These are phyloP conservation scores for Mythimna impura DNA, from an alignment of 2,888 invertebrate species.

Conservation along the genomic window DNA sequence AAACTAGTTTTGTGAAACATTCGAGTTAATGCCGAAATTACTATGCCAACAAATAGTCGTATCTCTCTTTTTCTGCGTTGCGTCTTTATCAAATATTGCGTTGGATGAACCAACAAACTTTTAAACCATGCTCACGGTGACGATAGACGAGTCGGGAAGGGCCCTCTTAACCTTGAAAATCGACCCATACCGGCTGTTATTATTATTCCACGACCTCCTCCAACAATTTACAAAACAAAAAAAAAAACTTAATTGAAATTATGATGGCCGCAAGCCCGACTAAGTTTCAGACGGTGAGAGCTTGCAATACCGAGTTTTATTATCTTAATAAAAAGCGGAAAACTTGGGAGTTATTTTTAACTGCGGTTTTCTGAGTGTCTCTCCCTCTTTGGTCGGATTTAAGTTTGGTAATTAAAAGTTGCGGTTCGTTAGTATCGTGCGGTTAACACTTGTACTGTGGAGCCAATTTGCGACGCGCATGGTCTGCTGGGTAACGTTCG, in stretches of 20 bases:
- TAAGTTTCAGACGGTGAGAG: conserved; percentile 69
- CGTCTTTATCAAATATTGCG: too few relatives aligned
- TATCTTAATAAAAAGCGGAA: conserved; percentile 76
- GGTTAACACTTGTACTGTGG: conserved; percentile 69
- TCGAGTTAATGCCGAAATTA: too few relatives aligned
- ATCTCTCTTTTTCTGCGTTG: too few relatives aligned
- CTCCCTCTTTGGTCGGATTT: conserved; percentile 72
- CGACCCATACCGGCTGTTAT: background rate
- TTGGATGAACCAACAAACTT: too few relatives aligned
- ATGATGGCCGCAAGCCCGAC: conserved; percentile 67
- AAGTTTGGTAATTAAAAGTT: conserved; percentile 88
- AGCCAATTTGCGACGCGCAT: conserved; percentile 70
- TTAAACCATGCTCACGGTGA: too few relatives aligned
- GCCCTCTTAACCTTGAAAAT: background rate
- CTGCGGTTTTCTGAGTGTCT: conserved; percentile 76
- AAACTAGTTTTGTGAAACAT: too few relatives aligned
- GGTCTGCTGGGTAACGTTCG: conserved; percentile 56
- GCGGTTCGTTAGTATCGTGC: conserved; percentile 71
- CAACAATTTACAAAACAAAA: conserved; percentile 53
- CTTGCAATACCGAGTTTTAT: conserved; percentile 74
- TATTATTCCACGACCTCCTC: conserved; percentile 44
- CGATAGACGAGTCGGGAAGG: background rate
- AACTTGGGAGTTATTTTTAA: conserved; percentile 71
- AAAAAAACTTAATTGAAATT: conserved; percentile 76
- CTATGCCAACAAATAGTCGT: too few relatives aligned